Percentiles rank a stretch among this genome's conserved stretches.
phyloP scores from a whole-genome alignment of 2,888 invertebrate genomes.

The Sceliomorpha sp. region DNA sequence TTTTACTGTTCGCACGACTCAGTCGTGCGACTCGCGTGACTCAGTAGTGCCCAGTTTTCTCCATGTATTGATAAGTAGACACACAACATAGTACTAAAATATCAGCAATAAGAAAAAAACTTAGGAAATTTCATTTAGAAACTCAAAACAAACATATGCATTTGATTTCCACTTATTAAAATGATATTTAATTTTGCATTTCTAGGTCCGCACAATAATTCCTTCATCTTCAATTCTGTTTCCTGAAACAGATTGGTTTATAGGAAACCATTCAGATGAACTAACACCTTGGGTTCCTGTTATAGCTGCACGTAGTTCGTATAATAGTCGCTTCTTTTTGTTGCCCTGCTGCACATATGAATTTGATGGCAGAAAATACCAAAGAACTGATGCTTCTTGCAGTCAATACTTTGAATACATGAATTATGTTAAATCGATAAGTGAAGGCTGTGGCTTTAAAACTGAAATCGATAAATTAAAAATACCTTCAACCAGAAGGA shows the following conservation, averaged over 20 bases:
- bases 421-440: slow-evolving; percentile 84
- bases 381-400: slow-evolving; percentile 84
- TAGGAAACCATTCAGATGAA: slow-evolving; percentile 99
- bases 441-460: slow-evolving; percentile 87
- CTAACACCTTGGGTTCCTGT: slow-evolving; percentile 99
- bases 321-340: slow-evolving; percentile 90
- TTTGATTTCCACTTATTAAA: too few species aligned
- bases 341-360: slow-evolving; percentile 97
- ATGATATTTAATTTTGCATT: too few species aligned
- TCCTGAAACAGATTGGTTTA: slow-evolving; percentile 92
- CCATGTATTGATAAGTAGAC: too few species aligned
- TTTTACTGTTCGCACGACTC: too few species aligned
- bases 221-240: slow-evolving; percentile 86
- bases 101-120: too few species aligned
- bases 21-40: too few species aligned
- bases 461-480: slow-evolving; percentile 90
- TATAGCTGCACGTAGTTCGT: slow-evolving; percentile 90
- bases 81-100: too few species aligned
- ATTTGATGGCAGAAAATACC: slow-evolving; percentile 92
- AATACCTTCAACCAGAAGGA: slow-evolving; percentile 98
- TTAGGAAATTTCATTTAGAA: too few species aligned
- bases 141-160: too few species aligned
- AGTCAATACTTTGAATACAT: slow-evolving; percentile 91
- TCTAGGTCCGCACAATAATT: slow-evolving; percentile 85
- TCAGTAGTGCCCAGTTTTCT: too few species aligned